phyloP scores from a whole-genome alignment of 2,797 vertebrate species.

The Enteromius paludinosus region DNA sequence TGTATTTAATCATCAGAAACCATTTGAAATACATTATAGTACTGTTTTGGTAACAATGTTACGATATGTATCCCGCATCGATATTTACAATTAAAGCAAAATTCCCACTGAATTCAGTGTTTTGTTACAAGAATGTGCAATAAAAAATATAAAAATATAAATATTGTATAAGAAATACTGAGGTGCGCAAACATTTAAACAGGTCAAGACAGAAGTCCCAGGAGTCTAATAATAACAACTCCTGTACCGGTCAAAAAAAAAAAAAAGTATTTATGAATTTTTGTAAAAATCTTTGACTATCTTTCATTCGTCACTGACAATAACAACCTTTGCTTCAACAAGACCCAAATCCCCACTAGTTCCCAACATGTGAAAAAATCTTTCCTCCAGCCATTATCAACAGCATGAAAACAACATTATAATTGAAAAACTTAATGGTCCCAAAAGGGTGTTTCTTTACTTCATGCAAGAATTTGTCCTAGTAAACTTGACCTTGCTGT shows the following conservation, averaged over 20 bases:
- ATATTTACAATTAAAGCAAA: background rate
- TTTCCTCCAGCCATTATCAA: background rate
- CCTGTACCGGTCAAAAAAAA: background rate
- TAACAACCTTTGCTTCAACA: background rate
- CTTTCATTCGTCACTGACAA: background rate
- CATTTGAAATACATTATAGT: background rate
- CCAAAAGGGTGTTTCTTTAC: background rate
- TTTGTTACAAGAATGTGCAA: conserved; percentile 15
- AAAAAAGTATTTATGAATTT: background rate
- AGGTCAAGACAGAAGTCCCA: background rate
- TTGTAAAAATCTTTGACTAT: background rate
- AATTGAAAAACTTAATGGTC: background rate
- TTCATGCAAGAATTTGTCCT: no score
- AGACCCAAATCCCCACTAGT: background rate
- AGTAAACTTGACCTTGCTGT: background rate
- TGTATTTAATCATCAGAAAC: background rate
- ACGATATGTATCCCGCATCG: background rate
- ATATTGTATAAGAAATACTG: conserved; percentile 33
- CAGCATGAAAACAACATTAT: background rate
- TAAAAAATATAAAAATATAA: conserved; percentile 47
- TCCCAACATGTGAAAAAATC: background rate
- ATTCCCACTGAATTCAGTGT: conserved; percentile 6
- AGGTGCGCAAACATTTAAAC: conserved; percentile 12
- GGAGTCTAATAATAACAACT: background rate
- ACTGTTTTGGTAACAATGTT: background rate